These are phyloP conservation scores for Luehdorfia chinensis DNA, from an alignment of 1,140 invertebrate species.

Conservation along the genomic window DNA sequence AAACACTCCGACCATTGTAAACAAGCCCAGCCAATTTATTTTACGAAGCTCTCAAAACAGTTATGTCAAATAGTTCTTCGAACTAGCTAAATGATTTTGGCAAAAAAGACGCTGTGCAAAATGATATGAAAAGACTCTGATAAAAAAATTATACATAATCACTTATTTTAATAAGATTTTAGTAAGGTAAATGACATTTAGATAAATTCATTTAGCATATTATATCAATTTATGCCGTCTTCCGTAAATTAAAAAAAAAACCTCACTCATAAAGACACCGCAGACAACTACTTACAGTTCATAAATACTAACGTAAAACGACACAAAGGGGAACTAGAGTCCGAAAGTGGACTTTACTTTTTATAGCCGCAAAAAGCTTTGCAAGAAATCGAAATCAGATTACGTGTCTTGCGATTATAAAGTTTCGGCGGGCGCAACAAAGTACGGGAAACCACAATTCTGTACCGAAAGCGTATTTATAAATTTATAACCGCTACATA, in stretches of 20 bases:
- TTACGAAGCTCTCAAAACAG: too few relatives aligned
- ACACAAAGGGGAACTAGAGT: conserved; percentile 35
- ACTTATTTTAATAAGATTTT: too few relatives aligned
- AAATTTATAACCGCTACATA: conserved; percentile 7
- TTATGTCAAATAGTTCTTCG: conserved; percentile 45
- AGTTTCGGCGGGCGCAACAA: conserved; percentile 46
- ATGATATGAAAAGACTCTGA: too few relatives aligned
- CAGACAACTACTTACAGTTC: conserved; percentile 24
- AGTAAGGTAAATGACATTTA: too few relatives aligned
- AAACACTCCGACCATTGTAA: too few relatives aligned
- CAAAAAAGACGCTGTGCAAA: conserved; percentile 39
- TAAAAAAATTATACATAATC: too few relatives aligned
- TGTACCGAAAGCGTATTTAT: conserved; percentile 26
- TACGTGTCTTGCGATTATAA: conserved; percentile 54
- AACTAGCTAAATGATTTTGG: conserved; percentile 49
- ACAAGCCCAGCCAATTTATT: too few relatives aligned
- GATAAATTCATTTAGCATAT: too few relatives aligned
- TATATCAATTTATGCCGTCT: too few relatives aligned
- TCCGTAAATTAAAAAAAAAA: too few relatives aligned
- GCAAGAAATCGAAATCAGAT: conserved; percentile 64
- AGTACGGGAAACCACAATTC: conserved; percentile 54
- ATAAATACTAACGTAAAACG: conserved; percentile 24
- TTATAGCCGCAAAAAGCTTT: conserved; percentile 51
- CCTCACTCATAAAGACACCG: conserved; percentile 2
- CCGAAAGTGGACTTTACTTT: conserved; percentile 48